These are phyloP conservation scores for Prolemur simus DNA, from an alignment of 2,113 vertebrate species.

Conservation along the genomic window DNA sequence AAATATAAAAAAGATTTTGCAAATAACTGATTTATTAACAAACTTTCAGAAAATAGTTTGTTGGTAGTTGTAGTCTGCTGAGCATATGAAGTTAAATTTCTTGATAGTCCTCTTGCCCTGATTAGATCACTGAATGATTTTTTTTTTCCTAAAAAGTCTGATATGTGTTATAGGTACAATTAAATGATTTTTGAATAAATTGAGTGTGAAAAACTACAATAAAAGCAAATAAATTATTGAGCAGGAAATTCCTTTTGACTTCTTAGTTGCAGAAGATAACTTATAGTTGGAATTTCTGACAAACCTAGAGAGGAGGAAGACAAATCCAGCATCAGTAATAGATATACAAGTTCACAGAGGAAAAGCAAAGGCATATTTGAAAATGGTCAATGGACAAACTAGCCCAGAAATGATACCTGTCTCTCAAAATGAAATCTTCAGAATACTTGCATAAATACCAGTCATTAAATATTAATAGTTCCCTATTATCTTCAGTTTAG, in stretches of 20 bases:
- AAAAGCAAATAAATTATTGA: slow-evolving; percentile 12
- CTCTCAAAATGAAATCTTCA: neutral
- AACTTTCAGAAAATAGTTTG: neutral
- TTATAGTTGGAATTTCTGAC: neutral
- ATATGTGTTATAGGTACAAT: neutral
- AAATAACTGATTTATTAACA: slow-evolving; percentile 11
- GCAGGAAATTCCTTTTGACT: neutral
- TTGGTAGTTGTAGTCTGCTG: neutral
- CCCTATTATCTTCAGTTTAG: neutral
- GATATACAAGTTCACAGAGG: neutral
- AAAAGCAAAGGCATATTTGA: neutral
- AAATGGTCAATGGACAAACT: neutral
- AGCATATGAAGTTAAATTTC: neutral
- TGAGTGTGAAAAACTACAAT: neutral
- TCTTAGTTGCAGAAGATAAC: neutral
- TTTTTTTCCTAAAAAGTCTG: neutral
- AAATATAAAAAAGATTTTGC: slow-evolving; percentile 45
- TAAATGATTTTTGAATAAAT: slow-evolving; percentile 12
- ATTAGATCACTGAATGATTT: neutral
- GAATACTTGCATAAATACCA: neutral
- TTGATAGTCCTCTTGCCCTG: neutral
- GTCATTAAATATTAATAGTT: neutral
- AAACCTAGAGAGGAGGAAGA: neutral
- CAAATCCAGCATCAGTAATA: neutral
- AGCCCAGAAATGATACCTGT: neutral